Base-by-base conservation (phyloP, 1,140 invertebrate species). In the Ostrea denselamellosa region DNA sequence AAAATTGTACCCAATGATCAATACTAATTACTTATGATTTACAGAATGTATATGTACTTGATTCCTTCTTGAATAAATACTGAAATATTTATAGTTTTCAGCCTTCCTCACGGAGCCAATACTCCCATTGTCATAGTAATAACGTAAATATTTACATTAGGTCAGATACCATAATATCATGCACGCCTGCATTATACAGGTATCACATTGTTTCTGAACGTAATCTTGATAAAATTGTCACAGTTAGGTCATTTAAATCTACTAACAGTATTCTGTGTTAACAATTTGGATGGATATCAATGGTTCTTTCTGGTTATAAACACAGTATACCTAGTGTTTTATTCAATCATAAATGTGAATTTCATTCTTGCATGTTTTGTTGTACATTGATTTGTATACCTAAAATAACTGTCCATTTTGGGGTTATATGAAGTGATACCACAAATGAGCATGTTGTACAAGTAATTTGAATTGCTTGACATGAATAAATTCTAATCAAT, bases 21-120 rank as follows among this genome's bases (percentile, higher is more conserved):
- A 44, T 44, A 44, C 34, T 44, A 44, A 44, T 44, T 1, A 44
- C 34, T 44, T 5, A 5, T 44, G 34, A 44, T 62, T 2, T 17
- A 62, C 14, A 0, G 14, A 14, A 62, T 62, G 17, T 62, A 62
- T 28, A 34, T 4, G 25, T 28, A 77, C 68, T 77, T n/a, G n/a
- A n/a, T n/a, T 77, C 68, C 68, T 77, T 9, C 22, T 77, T 2
- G 22, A 14, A 2, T 22, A 25, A 77, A 34, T 12, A 77, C 22
- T 77, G 25, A 77, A 77, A 77, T 77, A 77, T 77, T 77, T 25
- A 77, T 77, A 25, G 14, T 77, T 28, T 77, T 34, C 10, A 14
- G 8, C 25, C 68, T 17, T 14, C 25, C 3, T 28, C 28, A 34
- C 2, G 14, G 28, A 34, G 14, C 58, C 58, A 19, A 62, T 19